phyloP scores from a whole-genome alignment of 2,797 vertebrate genomes.

The Xenentodon cancila region DNA sequence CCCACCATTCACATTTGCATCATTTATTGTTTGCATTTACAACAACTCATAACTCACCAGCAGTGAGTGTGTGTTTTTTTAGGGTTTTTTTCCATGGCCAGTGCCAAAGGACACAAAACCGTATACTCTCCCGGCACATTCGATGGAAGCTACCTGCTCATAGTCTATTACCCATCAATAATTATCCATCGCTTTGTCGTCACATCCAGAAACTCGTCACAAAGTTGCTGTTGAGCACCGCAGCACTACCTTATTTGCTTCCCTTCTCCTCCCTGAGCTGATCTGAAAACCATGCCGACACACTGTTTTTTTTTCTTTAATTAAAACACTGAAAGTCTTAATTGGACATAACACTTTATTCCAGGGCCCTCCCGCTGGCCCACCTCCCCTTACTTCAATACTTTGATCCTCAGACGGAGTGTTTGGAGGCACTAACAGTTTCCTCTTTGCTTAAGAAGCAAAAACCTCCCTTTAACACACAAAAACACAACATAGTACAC shows the following conservation, averaged over 20 bases:
- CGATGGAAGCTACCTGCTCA: conserved; percentile 69
- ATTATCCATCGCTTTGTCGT: conserved; percentile 68
- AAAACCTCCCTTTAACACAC: conserved; percentile 46
- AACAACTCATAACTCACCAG: conserved; percentile 44
- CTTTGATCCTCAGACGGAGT: conserved; percentile 67
- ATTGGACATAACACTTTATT: conserved; percentile 72
- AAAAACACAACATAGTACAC: conserved; percentile 27
- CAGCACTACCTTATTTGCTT: conserved; percentile 50
- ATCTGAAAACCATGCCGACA: conserved; percentile 60
- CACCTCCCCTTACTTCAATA: conserved; percentile 43
- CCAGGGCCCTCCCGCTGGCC: conserved; percentile 24
- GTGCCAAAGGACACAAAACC: conserved; percentile 44
- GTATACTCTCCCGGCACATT: conserved; percentile 48
- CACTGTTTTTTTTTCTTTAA: conserved; percentile 57
- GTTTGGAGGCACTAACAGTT: conserved; percentile 59
- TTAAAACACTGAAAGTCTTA: conserved; percentile 75
- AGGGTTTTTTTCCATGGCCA: conserved; percentile 22
- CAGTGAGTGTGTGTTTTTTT: conserved; percentile 28
- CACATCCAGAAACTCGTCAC: conserved; percentile 52
- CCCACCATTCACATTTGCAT: conserved; percentile 54
- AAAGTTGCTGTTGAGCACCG: conserved; percentile 67
- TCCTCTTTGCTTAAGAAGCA: conserved; percentile 49
- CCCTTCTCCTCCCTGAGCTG: conserved; percentile 30
- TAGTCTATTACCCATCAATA: conserved; percentile 76
- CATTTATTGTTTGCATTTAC: conserved; percentile 64